Evolutionary conservation across 2,113 vertebrate species (phyloP).

Genomic region (Turnix velox): DNA sequence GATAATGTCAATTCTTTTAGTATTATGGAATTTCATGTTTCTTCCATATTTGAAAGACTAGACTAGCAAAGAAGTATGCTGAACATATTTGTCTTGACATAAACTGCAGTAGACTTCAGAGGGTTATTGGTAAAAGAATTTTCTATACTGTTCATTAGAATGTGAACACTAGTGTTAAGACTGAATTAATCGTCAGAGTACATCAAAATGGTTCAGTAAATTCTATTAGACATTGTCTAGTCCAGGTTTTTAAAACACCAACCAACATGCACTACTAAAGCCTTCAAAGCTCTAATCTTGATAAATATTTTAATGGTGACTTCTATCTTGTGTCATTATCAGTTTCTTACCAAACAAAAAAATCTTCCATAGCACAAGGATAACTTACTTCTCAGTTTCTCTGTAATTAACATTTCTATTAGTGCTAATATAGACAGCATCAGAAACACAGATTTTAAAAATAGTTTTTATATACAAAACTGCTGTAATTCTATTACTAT

Average conservation of each 20-base stretch:
- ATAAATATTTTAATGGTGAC: background rate
- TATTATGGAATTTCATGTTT: background rate
- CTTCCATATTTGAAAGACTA: background rate
- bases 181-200: background rate
- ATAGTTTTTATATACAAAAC: background rate
- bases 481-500: background rate
- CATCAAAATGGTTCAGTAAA: background rate
- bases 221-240: background rate
- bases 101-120: background rate
- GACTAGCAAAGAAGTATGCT: background rate
- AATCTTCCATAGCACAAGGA: background rate
- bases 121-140: background rate
- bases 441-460: background rate
- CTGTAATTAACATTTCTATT: background rate
- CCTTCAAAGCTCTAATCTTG: background rate
- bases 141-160: too few species aligned
- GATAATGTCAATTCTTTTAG: too few species aligned
- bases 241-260: background rate
- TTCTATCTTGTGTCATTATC: background rate
- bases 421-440: background rate
- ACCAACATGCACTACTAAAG: background rate
- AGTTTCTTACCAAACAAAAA: background rate
- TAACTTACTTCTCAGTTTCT: background rate
- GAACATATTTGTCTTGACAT: background rate
- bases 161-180: background rate